Evolutionary conservation across 2,797 vertebrate species (phyloP).

Genomic region (Simalia tracyae): DNA sequence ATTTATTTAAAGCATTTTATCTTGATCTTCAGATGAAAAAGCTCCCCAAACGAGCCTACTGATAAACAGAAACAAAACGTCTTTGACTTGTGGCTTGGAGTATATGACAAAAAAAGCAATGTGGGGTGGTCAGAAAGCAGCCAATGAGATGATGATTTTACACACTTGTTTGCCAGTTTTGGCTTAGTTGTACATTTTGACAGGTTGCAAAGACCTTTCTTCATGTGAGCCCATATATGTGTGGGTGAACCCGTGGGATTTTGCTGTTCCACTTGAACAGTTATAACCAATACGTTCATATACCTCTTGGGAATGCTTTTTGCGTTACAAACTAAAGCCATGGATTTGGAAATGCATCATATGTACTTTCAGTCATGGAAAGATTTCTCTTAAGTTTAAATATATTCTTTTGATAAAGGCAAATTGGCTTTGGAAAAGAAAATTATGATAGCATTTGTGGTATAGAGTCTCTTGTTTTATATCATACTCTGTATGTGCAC

Average conservation of each 20-base stretch:
- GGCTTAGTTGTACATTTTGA: slow-evolving; percentile 22
- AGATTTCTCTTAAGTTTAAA: slow-evolving; percentile 36
- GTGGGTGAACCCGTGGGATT: neutral
- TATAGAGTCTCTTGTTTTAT: slow-evolving; percentile 49
- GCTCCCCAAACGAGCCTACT: neutral
- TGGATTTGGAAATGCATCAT: neutral
- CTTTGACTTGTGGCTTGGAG: neutral
- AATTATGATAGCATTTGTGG: slow-evolving; percentile 48
- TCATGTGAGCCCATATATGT: neutral
- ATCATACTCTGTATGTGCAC: slow-evolving; percentile 52
- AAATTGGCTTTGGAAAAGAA: slow-evolving; percentile 49
- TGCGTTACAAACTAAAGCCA: neutral
- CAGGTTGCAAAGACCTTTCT: neutral
- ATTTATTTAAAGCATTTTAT: neutral
- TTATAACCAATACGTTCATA: neutral
- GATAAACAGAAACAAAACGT: neutral
- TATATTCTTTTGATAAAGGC: slow-evolving; percentile 40
- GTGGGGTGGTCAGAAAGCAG: neutral
- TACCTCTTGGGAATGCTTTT: neutral
- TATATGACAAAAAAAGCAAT: neutral
- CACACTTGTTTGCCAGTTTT: neutral
- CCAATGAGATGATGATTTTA: neutral
- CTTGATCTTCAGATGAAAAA: neutral
- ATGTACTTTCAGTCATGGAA: slow-evolving; percentile 38
- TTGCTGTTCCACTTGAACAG: slow-evolving; percentile 10